Evolutionary conservation across 1,140 invertebrate species (phyloP), one percentile per base, ranked within the genome.

Genomic region (Macrocentrus cingulum): DNA sequence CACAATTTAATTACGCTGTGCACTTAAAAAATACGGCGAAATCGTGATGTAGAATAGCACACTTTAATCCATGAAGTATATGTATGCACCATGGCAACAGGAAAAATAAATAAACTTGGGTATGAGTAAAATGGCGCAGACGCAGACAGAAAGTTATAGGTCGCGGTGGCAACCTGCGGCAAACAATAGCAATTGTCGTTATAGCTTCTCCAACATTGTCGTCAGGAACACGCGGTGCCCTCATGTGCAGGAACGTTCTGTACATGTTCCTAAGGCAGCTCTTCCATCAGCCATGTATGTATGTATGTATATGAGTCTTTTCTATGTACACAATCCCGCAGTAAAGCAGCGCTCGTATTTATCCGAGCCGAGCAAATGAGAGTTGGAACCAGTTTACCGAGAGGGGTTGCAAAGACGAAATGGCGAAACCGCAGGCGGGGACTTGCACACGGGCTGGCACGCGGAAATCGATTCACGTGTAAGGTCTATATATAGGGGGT

Each of bases 121-220:
- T n/a, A n/a, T 32, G 13, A 9, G 9, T 29, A 29, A 9, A 29
- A 29, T 49, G 2, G 46, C 46, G 23, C 46, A 29, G 46, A 34
- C 46, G 46, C 25, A 32, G 25, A 13, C 11, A 9, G 4, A 9
- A 29, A 49, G 13, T 49, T 49, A n/a, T 25, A 34, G 46, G 46
- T 49, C 46, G 46, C 25, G 46, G 25, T 49, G 22, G 46, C 46
- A 49, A 49, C 46, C 25, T 49, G 46, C 25, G 23, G 46, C 46
- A 49, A 49, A 49, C 46, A 49, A 49, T 49, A 32, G 25, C 22
- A 49, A 49, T 49, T 18, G 25, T 34, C 25, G 46, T 49, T 32
- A 29, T 29, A 34, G 25, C 46, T 49, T 48, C 18, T 19, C 45
- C 18, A 2, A 11, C 6, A n/a, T 23, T 18, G 25, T 49, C 25